Base-by-base conservation (phyloP, 2,888 invertebrate genomes). In the Erebia epiphron region DNA sequence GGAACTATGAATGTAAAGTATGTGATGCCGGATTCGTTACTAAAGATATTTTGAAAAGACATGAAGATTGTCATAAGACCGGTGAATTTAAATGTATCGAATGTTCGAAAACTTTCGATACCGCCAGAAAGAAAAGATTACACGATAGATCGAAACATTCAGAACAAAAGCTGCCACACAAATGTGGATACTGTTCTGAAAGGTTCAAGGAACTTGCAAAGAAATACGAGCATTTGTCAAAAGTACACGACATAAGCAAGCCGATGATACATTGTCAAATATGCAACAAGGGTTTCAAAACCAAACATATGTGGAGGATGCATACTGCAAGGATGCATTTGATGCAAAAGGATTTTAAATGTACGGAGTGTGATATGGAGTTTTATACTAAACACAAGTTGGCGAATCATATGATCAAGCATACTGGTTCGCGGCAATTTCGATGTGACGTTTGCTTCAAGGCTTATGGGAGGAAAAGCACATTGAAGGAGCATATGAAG, bases 91-190 rank as follows among this genome's bases (percentile, higher is more conserved):
- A 81, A 54, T 91, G 90, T 69, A 79, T 82, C 10, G 75, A 82
- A 4, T 94, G 94, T 70, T 83, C 89, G 0, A 93, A 91, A 78
- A 86, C 89, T 0, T 94, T 94, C 61, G 89, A 91, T 16, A 92
- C 92, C 0, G 83, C 87, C 11, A 82, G 89, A 50, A 91, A 91
- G 69, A 83, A 88, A 69, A 86, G 86, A 43, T 83, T 89, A 0
- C 94, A 94, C 74, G 89, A 90, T 57, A 87, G 88, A 43, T 84
- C 88, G 0, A 90, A 91, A 11, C 93, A 90, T 50, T 75, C 82
- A 0, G 80, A 83, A 26, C 80, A 73, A 8, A 83, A 80, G 26
- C 74, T 83, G 73, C 78, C 80, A 0, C 76, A 84, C 67, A 86
- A 85, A 77, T 88, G 88, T 70, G 80, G 80, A 16, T 78, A 80